These are phyloP conservation scores for Albula goreensis DNA, from an alignment of 2,113 vertebrate genomes.

Conservation along the genomic window DNA sequence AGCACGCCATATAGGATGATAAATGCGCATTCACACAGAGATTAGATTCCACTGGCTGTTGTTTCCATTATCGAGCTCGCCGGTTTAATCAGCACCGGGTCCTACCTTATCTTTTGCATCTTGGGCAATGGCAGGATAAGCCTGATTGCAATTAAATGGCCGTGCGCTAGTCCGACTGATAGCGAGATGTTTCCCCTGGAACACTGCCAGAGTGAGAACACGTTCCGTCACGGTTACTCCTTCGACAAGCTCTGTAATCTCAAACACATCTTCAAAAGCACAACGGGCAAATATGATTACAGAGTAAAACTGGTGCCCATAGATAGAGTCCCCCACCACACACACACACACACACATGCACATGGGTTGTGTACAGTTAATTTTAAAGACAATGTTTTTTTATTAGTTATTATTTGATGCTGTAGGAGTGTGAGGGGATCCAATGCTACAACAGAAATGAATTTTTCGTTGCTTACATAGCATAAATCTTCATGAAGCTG, in stretches of 20 bases:
- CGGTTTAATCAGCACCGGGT: not conserved
- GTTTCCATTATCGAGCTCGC: not conserved
- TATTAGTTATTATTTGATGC: not conserved
- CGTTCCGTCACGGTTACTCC: not conserved
- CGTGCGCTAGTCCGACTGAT: not conserved
- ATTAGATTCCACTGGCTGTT: conserved; percentile 11
- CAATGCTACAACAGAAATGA: not conserved
- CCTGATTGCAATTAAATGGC: conserved; percentile 8
- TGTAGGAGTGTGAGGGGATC: not conserved
- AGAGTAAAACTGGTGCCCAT: not conserved
- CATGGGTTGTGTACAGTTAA: not conserved
- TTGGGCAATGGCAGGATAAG: not conserved
- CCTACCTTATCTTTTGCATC: not conserved
- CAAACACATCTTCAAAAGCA: not conserved
- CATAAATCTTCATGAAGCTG: not conserved
- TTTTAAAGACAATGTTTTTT: not conserved
- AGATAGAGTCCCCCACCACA: not conserved
- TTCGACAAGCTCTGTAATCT: not conserved
- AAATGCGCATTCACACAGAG: conserved; percentile 29
- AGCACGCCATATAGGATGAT: conserved; percentile 45
- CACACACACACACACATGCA: too few species aligned
- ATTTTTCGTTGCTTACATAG: not conserved
- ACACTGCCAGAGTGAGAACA: not conserved
- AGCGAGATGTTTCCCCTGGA: not conserved
- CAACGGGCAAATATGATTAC: not conserved